These are phyloP conservation scores for Diaprepes abbreviatus DNA, from an alignment of 2,888 invertebrate genomes.

Conservation along the genomic window DNA sequence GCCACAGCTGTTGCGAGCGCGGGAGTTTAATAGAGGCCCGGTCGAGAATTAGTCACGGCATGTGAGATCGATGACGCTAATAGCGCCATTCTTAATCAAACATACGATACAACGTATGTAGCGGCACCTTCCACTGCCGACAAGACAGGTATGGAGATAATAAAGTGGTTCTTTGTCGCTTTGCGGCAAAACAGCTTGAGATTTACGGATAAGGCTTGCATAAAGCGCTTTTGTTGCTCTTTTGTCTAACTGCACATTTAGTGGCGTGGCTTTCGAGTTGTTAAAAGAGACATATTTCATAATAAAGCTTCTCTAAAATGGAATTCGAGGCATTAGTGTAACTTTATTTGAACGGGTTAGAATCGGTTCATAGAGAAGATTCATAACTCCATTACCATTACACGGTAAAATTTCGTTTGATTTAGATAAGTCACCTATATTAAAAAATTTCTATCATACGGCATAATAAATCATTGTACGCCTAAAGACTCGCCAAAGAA, in stretches of 20 bases:
- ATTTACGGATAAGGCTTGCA: slow-evolving; percentile 5
- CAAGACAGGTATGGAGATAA: slow-evolving; percentile 22
- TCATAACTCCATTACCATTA: too few relatives aligned
- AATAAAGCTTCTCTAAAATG: too few relatives aligned
- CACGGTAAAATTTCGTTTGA: too few relatives aligned
- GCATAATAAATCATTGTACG: too few relatives aligned
- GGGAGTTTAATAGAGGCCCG: slow-evolving; percentile 60
- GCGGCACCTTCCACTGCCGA: slow-evolving; percentile 12
- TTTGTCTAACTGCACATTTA: background rate
- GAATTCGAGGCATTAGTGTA: too few relatives aligned
- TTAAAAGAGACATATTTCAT: too few relatives aligned
- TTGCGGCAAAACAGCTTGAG: background rate
- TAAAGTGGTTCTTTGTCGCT: slow-evolving; percentile 22
- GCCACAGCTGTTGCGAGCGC: slow-evolving; percentile 62
- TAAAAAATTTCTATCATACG: too few relatives aligned
- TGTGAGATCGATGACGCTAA: slow-evolving; percentile 63
- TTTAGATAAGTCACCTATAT: too few relatives aligned
- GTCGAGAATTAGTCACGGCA: slow-evolving; percentile 63
- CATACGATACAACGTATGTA: slow-evolving; percentile 46
- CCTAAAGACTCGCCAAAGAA: too few relatives aligned
- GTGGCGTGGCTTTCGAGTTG: too few relatives aligned
- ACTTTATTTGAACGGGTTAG: too few relatives aligned
- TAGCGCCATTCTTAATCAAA: slow-evolving; percentile 60
- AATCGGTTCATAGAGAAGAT: too few relatives aligned
- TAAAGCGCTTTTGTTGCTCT: slow-evolving; percentile 1